These are phyloP conservation scores for Mandrillus leucophaeus DNA, from an alignment of 2,113 vertebrate genomes.

Conservation along the genomic window DNA sequence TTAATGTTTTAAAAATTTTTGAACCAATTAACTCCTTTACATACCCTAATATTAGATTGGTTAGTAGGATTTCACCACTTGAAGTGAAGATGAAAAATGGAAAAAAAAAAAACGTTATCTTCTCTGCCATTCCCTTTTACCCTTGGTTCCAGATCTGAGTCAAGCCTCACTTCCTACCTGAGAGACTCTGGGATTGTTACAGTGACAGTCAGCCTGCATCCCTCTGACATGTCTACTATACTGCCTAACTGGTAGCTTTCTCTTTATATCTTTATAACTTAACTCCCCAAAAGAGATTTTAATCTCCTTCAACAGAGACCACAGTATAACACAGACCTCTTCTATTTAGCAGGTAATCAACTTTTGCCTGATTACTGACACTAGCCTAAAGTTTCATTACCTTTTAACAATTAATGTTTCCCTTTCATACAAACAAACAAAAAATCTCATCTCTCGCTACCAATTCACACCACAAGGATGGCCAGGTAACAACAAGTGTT, in stretches of 20 bases:
- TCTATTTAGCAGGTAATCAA: not conserved
- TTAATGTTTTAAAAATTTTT: not conserved
- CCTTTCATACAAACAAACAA: not conserved
- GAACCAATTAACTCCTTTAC: not conserved
- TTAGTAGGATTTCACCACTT: not conserved
- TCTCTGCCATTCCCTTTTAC: not conserved
- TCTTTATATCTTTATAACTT: not conserved
- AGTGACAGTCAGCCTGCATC: not conserved
- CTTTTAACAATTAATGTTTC: constrained; percentile 20
- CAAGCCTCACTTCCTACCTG: not conserved
- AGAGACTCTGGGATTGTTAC: not conserved
- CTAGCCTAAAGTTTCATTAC: not conserved
- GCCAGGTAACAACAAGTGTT: not conserved
- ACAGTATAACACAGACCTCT: not conserved
- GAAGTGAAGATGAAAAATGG: not conserved
- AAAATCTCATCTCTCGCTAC: not conserved
- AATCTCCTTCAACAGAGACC: not conserved
- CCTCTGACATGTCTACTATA: not conserved
- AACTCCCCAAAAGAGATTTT: not conserved
- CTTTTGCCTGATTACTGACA: not conserved
- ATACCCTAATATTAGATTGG: not conserved
- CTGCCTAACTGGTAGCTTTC: not conserved
- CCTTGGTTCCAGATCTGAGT: not conserved
- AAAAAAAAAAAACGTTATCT: accelerated
- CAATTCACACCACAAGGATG: not conserved